These are phyloP conservation scores for Eristalis pertinax DNA, from an alignment of 2,888 invertebrate species.

Conservation along the genomic window DNA sequence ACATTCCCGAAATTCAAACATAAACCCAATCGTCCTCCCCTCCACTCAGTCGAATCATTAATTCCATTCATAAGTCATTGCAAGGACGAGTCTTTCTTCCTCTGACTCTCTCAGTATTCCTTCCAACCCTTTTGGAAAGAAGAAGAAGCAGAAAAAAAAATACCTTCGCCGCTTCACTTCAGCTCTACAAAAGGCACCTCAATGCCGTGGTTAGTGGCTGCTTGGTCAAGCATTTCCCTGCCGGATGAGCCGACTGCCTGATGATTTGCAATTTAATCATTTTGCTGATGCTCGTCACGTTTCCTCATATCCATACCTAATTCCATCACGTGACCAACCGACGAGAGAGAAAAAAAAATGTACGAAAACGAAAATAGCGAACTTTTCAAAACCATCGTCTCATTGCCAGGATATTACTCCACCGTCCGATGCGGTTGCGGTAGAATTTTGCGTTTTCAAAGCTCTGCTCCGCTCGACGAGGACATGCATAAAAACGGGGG, in stretches of 20 bases:
- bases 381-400: neutral
- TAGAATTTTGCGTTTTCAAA: constrained; percentile 29
- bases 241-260: constrained; percentile 18
- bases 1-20: neutral
- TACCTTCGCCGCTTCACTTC: neutral
- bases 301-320: constrained; percentile 39
- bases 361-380: neutral
- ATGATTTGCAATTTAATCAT: constrained; percentile 62
- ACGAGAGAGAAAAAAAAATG: neutral
- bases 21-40: neutral
- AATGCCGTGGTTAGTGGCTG: neutral
- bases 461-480: neutral
- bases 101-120: too few relatives aligned
- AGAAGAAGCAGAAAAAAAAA: neutral
- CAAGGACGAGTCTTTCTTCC: neutral
- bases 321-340: constrained; percentile 47
- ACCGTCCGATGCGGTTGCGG: constrained; percentile 18
- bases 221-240: neutral
- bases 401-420: constrained; percentile 25
- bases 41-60: neutral
- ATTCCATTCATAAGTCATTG: neutral
- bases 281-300: constrained; percentile 51
- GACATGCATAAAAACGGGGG: constrained; percentile 12
- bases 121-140: neutral
- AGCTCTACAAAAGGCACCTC: neutral